Percentiles rank a stretch among this genome's conserved stretches.
Evolutionary conservation across 2,113 vertebrate species (phyloP).

Genomic region (Pseudopodoces humilis): DNA sequence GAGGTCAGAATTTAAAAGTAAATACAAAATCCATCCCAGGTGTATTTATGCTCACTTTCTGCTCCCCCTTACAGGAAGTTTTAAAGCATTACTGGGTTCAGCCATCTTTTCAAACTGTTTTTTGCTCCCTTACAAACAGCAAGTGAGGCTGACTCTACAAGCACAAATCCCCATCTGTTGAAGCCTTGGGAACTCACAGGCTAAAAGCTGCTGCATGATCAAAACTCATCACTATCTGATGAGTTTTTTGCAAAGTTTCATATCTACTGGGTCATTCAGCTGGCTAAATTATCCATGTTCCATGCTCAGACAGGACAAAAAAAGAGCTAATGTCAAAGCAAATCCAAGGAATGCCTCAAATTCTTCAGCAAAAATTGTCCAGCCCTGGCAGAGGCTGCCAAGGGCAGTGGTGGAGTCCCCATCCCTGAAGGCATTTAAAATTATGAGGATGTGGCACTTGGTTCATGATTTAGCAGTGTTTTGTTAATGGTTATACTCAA

Average conservation of each 20-base stretch:
- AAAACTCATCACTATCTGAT: not conserved
- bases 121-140: not conserved
- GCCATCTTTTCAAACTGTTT: not conserved
- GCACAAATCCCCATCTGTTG: not conserved
- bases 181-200: not conserved
- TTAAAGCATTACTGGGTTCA: not conserved
- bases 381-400: not conserved
- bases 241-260: not conserved
- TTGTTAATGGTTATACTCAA: too few relatives aligned
- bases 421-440: not conserved
- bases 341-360: not conserved
- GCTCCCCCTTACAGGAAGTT: not conserved
- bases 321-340: not conserved
- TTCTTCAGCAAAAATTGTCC: not conserved
- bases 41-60: fast-evolving
- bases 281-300: not conserved
- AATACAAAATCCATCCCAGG: not conserved
- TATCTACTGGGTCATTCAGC: not conserved
- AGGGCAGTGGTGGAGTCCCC: not conserved
- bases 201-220: not conserved
- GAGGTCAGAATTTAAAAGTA: not conserved
- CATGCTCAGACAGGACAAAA: fast-evolving
- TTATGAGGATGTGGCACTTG: not conserved
- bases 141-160: not conserved
- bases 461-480: not conserved